These are phyloP conservation scores for Sebastes melanostomus DNA, from an alignment of 2,797 vertebrate species.

Conservation along the genomic window DNA sequence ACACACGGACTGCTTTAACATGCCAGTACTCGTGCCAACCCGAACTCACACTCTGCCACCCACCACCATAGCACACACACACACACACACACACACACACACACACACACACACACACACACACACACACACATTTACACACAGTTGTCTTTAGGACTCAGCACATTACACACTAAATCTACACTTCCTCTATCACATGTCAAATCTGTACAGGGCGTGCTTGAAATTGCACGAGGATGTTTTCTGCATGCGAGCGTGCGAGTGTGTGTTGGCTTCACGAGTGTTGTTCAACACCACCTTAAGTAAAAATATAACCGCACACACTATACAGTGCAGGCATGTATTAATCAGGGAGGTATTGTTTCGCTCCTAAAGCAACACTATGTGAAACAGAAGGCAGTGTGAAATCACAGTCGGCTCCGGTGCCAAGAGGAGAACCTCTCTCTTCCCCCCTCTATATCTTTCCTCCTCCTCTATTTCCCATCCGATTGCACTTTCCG, in stretches of 20 bases:
- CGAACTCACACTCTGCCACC: conserved; percentile 61
- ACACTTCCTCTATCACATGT: conserved; percentile 35
- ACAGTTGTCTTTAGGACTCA: conserved; percentile 32
- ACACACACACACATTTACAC: background rate
- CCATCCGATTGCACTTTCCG: conserved; percentile 45
- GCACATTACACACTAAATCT: conserved; percentile 42
- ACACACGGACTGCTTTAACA: conserved; percentile 41
- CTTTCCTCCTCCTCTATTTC: conserved; percentile 30
- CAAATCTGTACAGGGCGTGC: conserved; percentile 21
- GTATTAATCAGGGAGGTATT: conserved; percentile 43
- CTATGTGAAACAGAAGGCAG: conserved; percentile 46
- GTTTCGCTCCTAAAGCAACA: conserved; percentile 61
- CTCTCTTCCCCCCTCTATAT: conserved; percentile 1
- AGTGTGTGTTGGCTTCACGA: background rate
- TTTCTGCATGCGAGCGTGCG: conserved; percentile 1
- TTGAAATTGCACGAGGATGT: conserved; percentile 15
- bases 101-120: background rate
- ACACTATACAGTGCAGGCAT: conserved; percentile 5
- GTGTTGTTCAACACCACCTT: conserved; percentile 21
- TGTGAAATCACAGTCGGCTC: conserved; percentile 53
- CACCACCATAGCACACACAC: conserved; percentile 33
- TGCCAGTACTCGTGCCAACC: conserved; percentile 49
- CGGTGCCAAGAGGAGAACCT: conserved; percentile 52
- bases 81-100: background rate
- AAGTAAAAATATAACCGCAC: conserved; percentile 7